Conservation (phyloP, 2,888 invertebrate genomes). For the Prosopocoilus inquinatus region DNA sequence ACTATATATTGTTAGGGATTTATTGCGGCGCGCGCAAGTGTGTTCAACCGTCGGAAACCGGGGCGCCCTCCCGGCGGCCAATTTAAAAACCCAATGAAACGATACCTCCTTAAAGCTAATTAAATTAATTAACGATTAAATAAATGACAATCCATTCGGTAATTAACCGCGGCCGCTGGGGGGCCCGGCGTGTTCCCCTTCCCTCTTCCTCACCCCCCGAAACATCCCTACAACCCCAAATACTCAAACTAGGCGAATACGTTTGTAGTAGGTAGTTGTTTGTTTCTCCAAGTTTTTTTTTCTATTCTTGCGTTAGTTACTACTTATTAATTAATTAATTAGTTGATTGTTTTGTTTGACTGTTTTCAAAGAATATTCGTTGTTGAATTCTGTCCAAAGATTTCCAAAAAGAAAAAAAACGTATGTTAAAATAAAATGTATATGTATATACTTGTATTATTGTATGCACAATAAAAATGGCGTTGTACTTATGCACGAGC, state of each 20-base stretch:
- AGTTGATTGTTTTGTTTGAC: slow-evolving; percentile 47
- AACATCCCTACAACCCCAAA: background rate
- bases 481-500: slow-evolving; percentile 44
- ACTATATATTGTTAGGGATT: slow-evolving; percentile 12
- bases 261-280: slow-evolving; percentile 40
- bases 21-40: slow-evolving; percentile 14
- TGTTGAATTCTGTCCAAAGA: slow-evolving; percentile 54
- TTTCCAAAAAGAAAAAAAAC: slow-evolving; percentile 41
- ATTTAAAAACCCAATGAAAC: background rate
- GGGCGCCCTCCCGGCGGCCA: no score
- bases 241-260: slow-evolving; percentile 15
- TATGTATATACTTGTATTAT: slow-evolving; percentile 55
- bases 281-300: slow-evolving; percentile 23
- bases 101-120: slow-evolving; percentile 8
- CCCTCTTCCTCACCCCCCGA: background rate
- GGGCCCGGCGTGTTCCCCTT: no score
- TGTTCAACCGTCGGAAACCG: slow-evolving; percentile 16
- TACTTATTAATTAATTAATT: slow-evolving; percentile 20
- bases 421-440: slow-evolving; percentile 52
- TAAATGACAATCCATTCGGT: slow-evolving; percentile 9
- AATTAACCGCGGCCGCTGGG: no score
- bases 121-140: slow-evolving; percentile 6
- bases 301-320: slow-evolving; percentile 18
- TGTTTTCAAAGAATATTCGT: slow-evolving; percentile 49
- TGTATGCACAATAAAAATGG: slow-evolving; percentile 55